Conservation (phyloP, 64 coral and sea anemone species). For the Actinia equina region DNA sequence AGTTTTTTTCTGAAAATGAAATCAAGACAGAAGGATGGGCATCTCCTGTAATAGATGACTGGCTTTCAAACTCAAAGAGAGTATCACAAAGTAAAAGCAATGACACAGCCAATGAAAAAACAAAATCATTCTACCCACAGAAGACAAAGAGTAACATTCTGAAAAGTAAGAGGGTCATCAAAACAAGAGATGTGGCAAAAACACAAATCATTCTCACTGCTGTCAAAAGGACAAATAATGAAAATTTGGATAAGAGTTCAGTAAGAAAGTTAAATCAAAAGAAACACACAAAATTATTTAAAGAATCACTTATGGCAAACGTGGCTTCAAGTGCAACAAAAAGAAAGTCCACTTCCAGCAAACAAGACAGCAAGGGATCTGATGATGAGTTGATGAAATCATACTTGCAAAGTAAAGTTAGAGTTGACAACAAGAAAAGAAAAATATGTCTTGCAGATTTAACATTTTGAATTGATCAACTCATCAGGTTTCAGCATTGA, state of each 20-base stretch:
- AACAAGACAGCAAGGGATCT: neutral
- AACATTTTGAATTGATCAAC: neutral
- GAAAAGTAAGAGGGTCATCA: neutral
- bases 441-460: slow-evolving; percentile 2
- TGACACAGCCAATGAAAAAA: neutral
- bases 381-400: neutral
- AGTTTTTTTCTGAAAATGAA: slow-evolving; percentile 7
- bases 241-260: neutral
- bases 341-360: neutral
- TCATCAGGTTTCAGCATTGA: neutral
- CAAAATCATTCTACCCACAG: neutral
- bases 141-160: neutral
- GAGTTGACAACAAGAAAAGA: neutral
- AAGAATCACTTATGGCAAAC: neutral
- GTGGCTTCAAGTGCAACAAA: neutral
- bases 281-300: neutral
- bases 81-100: neutral
- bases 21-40: slow-evolving; percentile 60
- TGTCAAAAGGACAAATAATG: neutral
- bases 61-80: slow-evolving; percentile 11
- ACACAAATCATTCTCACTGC: neutral
- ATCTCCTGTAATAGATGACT: slow-evolving; percentile 23
- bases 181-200: neutral
- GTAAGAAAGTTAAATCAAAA: neutral
- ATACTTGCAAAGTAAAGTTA: neutral